Conservation (phyloP, 2,113 vertebrate genomes). For the Peromyscus leucopus region DNA sequence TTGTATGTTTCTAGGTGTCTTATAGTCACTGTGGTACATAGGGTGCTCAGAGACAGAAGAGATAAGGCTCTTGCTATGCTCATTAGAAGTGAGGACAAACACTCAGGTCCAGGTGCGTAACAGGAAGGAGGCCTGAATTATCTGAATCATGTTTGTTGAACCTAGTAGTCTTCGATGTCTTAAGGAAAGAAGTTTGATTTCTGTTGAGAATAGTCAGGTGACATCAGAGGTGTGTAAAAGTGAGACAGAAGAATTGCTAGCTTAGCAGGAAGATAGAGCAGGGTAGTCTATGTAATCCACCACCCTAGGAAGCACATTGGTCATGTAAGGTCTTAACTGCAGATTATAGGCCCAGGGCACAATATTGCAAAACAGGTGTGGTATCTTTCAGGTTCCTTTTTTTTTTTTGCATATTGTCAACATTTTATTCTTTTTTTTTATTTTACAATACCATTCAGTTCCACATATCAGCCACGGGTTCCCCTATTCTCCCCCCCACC, state of each 20-base stretch:
- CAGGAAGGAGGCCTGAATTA: background rate
- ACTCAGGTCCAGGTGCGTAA: background rate
- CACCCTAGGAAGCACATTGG: background rate
- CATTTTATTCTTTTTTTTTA: too few relatives aligned
- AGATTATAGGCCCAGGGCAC: background rate
- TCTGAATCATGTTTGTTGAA: background rate
- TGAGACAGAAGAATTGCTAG: background rate
- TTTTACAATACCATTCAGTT: too few relatives aligned
- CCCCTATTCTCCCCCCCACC: too few relatives aligned
- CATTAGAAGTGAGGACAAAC: background rate
- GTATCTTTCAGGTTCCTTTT: background rate
- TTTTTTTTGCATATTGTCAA: too few relatives aligned
- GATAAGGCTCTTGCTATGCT: background rate
- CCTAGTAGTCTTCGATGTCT: background rate
- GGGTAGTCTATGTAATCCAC: rapidly evolving
- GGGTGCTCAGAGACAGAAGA: background rate
- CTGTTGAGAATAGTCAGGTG: background rate
- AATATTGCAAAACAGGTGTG: background rate
- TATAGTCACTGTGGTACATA: background rate
- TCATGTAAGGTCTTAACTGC: background rate
- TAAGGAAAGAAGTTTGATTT: background rate
- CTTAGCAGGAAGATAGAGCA: rapidly evolving
- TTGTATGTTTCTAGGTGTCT: background rate
- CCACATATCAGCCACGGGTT: too few relatives aligned
- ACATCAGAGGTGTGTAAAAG: background rate